Conservation (phyloP, 2,113 vertebrate species). For the Columba janthina region DNA sequence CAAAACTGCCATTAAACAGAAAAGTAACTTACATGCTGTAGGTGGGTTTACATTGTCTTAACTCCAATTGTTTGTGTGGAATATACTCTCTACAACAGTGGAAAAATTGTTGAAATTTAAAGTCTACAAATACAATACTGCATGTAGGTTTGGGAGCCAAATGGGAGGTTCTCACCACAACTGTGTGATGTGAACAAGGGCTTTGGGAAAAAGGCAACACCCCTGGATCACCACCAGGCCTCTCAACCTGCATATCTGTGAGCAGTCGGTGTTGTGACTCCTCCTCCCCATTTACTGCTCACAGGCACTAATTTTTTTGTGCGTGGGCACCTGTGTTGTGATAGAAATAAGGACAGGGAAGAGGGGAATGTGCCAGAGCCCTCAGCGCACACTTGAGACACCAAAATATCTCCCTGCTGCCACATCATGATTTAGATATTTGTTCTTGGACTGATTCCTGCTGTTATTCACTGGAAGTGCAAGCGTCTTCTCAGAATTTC, state of each 20-base stretch:
- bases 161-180: neutral
- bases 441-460: conserved; percentile 20
- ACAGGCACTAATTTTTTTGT: neutral
- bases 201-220: neutral
- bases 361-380: neutral
- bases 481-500: neutral
- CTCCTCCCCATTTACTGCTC: neutral
- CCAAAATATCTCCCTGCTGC: neutral
- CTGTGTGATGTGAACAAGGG: neutral
- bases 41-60: neutral
- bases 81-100: neutral
- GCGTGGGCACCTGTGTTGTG: neutral
- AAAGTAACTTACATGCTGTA: neutral
- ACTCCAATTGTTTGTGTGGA: neutral
- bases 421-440: neutral
- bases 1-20: neutral
- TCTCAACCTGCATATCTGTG: neutral
- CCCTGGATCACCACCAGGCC: neutral
- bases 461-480: neutral
- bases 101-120: neutral
- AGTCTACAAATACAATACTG: neutral
- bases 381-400: neutral
- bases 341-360: neutral
- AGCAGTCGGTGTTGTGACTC: neutral
- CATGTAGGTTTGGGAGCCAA: neutral